Evolutionary conservation across 2,888 invertebrate genomes (phyloP).

Genomic region (Acrobasis repandana): DNA sequence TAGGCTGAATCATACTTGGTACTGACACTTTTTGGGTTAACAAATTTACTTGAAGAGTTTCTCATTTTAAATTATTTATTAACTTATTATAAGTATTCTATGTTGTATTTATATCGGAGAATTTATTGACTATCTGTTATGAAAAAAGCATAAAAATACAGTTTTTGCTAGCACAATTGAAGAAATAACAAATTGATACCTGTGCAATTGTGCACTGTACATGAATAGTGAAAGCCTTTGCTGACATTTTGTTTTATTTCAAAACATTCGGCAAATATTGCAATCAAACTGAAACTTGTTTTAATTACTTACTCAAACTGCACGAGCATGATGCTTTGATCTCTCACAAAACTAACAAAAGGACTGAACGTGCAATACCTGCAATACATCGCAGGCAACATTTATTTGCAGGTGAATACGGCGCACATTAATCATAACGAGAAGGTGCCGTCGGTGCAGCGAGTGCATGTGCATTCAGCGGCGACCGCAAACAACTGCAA

Average conservation of each 20-base stretch:
- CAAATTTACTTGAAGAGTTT: no score
- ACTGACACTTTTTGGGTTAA: no score
- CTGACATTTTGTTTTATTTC: background rate
- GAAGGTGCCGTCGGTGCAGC: constrained; percentile 49
- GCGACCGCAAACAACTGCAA: constrained; percentile 67
- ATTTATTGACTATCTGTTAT: no score
- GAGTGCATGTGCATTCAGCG: constrained; percentile 63
- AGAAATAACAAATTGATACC: no score
- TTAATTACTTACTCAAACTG: constrained; percentile 1
- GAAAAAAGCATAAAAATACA: no score
- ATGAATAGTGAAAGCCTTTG: no score
- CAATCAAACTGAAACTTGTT: background rate
- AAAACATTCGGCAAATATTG: background rate
- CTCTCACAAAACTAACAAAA: constrained; percentile 57
- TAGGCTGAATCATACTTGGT: no score
- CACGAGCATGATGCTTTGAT: constrained; percentile 46
- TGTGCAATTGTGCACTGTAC: no score
- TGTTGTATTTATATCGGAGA: no score
- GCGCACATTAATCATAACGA: constrained; percentile 70
- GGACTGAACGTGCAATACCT: constrained; percentile 54
- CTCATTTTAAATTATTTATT: no score
- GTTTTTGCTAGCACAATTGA: no score
- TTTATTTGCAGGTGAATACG: constrained; percentile 61
- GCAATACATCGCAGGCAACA: constrained; percentile 53
- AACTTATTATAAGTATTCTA: no score